Conservation (phyloP, 2,797 vertebrate genomes). For the Sebastes steindachneri region DNA sequence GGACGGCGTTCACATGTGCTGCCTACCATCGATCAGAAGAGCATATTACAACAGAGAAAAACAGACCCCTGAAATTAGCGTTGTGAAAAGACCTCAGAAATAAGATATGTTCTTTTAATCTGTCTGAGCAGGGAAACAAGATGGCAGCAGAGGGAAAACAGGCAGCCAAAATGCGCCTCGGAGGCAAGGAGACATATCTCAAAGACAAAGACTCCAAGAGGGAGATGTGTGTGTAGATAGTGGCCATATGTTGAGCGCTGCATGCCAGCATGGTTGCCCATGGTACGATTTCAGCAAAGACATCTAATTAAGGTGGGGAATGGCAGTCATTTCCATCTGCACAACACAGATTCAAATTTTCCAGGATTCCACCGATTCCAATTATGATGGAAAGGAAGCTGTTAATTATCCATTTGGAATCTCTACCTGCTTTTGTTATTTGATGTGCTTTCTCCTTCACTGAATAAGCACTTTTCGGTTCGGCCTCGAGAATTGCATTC, state of each 20-base stretch:
- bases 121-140: conserved; percentile 53
- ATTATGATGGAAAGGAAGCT: conserved; percentile 78
- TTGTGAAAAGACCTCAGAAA: conserved; percentile 62
- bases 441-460: conserved; percentile 46
- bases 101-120: conserved; percentile 62
- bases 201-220: conserved; percentile 53
- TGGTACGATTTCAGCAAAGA: conserved; percentile 70
- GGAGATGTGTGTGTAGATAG: conserved; percentile 55
- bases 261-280: conserved; percentile 65
- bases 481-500: conserved; percentile 48
- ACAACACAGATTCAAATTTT: conserved; percentile 79
- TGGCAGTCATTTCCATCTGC: conserved; percentile 73
- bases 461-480: conserved; percentile 50
- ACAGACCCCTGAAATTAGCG: conserved; percentile 53
- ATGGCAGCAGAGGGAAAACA: conserved; percentile 53
- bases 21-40: conserved; percentile 13
- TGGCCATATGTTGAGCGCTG: conserved; percentile 75
- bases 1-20: conserved; percentile 31
- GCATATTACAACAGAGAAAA: conserved; percentile 48
- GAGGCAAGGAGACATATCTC: conserved; percentile 44
- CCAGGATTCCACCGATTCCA: conserved; percentile 71
- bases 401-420: conserved; percentile 81
- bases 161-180: conserved; percentile 12
- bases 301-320: conserved; percentile 82
- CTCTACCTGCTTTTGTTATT: conserved; percentile 69